Conservation (phyloP, 2,113 vertebrate species). For the Pycnonotus jocosus region DNA sequence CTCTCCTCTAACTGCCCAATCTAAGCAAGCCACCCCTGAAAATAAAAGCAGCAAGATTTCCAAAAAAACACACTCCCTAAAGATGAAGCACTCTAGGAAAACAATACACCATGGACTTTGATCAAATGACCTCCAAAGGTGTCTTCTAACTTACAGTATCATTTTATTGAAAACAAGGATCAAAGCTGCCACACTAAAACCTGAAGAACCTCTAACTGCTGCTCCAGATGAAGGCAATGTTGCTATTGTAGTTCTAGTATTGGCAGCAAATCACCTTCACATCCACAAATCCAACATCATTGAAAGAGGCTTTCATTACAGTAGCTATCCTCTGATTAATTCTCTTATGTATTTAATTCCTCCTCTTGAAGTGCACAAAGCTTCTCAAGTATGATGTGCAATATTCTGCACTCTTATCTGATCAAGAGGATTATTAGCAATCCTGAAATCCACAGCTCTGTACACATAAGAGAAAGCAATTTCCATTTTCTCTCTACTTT, state of each 20-base stretch:
- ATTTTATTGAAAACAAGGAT: not conserved
- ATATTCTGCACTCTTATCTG: not conserved
- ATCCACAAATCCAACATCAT: not conserved
- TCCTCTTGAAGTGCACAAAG: not conserved
- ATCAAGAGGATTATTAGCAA: not conserved
- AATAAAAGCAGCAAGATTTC: not conserved
- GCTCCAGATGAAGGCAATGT: not conserved
- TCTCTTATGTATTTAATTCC: not conserved
- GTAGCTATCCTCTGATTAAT: not conserved
- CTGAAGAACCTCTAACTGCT: not conserved
- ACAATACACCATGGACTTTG: not conserved
- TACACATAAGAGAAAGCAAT: not conserved
- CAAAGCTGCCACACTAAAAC: not conserved
- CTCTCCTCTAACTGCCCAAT: not conserved
- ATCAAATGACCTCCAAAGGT: not conserved
- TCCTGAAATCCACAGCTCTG: not conserved
- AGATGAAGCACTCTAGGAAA: not conserved
- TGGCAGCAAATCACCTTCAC: not conserved
- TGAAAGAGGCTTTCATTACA: not conserved
- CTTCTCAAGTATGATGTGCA: not conserved
- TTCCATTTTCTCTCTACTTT: not conserved
- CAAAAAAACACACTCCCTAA: fast-evolving
- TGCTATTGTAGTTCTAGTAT: not conserved
- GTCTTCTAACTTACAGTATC: not conserved
- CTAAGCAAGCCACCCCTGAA: not conserved